These are phyloP conservation scores for Tangachromis dhanisi DNA, from an alignment of 2,113 vertebrate species.

Conservation along the genomic window DNA sequence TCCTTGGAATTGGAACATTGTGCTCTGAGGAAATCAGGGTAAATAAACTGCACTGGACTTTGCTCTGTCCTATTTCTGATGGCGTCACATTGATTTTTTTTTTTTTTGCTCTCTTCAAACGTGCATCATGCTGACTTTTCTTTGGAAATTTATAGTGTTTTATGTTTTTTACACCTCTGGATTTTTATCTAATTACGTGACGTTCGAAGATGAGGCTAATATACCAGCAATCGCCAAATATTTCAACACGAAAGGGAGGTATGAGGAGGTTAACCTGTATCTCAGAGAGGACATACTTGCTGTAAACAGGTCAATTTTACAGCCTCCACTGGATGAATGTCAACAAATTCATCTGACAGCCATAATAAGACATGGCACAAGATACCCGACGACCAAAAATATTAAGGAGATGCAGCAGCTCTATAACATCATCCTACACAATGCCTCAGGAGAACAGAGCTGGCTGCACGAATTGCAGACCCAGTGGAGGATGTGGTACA, in stretches of 20 bases:
- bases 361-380: conserved; percentile 85
- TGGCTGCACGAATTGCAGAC: conserved; percentile 58
- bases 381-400: conserved; percentile 83
- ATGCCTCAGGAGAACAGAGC: background rate
- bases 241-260: conserved; percentile 88
- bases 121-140: background rate
- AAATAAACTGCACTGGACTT: conserved; percentile 17
- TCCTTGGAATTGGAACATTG: background rate
- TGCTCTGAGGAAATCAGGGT: background rate
- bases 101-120: background rate
- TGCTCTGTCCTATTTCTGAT: background rate
- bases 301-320: conserved; percentile 62
- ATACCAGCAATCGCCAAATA: conserved; percentile 68
- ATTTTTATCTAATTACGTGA: background rate
- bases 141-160: background rate
- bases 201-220: background rate
- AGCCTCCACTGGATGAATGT: conserved; percentile 68
- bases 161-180: background rate
- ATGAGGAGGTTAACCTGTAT: conserved; percentile 81
- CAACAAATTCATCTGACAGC: conserved; percentile 76
- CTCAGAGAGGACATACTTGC: conserved; percentile 70
- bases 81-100: background rate
- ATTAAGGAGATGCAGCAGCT: conserved; percentile 76
- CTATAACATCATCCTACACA: conserved; percentile 58
- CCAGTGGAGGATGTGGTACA: conserved; percentile 83